Percentiles rank a stretch among this genome's conserved stretches.
Conservation (phyloP, 2,113 vertebrate species). For the Empidonax alnorum region DNA sequence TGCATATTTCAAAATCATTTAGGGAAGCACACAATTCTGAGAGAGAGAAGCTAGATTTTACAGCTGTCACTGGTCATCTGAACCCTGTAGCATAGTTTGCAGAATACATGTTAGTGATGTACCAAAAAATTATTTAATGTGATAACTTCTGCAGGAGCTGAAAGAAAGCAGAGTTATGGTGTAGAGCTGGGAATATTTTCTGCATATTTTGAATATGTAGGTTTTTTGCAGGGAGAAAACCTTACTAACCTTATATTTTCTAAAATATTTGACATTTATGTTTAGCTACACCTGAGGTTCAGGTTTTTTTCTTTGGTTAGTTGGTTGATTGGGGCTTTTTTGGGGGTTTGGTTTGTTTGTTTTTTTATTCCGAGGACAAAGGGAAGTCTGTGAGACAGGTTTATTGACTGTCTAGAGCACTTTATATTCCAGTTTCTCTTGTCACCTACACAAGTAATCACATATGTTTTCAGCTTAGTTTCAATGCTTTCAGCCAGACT, state of each 20-base stretch:
- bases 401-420: slow-evolving; percentile 45
- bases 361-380: background rate
- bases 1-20: background rate
- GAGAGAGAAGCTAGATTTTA: background rate
- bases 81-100: background rate
- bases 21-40: background rate
- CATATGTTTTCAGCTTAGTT: slow-evolving; percentile 47
- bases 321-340: background rate
- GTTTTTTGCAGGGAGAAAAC: background rate
- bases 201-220: background rate
- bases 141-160: background rate
- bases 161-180: background rate
- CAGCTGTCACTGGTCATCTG: background rate
- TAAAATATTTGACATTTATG: background rate
- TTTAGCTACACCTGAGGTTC: background rate
- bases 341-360: background rate
- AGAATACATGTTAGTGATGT: background rate
- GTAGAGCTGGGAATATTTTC: background rate
- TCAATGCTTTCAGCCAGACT: slow-evolving; percentile 32
- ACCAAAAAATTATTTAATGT: background rate
- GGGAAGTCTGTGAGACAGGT: slow-evolving; percentile 38
- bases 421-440: slow-evolving; percentile 44
- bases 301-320: background rate
- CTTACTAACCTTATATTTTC: background rate
- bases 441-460: slow-evolving; percentile 40